Evolutionary conservation across 2,797 vertebrate genomes (phyloP).

Genomic region (Falco cherrug): DNA sequence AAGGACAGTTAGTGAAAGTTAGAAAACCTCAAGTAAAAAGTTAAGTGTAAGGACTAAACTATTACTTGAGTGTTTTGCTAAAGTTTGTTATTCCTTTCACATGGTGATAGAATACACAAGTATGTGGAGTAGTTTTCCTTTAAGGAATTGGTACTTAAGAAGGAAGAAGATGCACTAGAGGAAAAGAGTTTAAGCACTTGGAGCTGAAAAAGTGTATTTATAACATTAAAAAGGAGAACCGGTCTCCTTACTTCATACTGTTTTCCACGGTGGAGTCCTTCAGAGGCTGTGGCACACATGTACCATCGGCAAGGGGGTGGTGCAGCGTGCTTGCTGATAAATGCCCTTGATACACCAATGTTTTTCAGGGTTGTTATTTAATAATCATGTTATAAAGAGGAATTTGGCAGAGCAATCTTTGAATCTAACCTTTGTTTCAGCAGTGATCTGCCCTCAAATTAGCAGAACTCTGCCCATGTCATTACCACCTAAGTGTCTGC

Average conservation of each 20-base stretch:
- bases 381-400: not conserved
- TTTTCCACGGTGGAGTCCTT: not conserved
- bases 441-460: slow-evolving; percentile 29
- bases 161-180: not conserved
- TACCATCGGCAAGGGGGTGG: not conserved
- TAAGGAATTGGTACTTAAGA: not conserved
- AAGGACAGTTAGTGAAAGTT: not conserved
- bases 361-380: not conserved
- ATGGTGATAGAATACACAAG: not conserved
- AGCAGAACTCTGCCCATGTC: slow-evolving; percentile 41
- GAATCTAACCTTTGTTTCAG: slow-evolving; percentile 28
- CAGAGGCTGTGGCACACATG: rapidly evolving
- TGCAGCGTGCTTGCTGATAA: not conserved
- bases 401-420: not conserved
- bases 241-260: not conserved
- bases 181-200: not conserved
- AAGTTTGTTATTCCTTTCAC: not conserved
- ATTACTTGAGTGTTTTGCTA: not conserved
- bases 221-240: not conserved
- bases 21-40: not conserved
- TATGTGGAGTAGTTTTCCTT: not conserved
- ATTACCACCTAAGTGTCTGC: not conserved
- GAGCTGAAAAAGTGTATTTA: not conserved
- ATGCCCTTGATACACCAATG: not conserved
- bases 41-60: not conserved